Evolutionary conservation across 2,888 invertebrate genomes (phyloP), one percentile per base, ranked within the genome.

Genomic region (Oeneis ivallda): DNA sequence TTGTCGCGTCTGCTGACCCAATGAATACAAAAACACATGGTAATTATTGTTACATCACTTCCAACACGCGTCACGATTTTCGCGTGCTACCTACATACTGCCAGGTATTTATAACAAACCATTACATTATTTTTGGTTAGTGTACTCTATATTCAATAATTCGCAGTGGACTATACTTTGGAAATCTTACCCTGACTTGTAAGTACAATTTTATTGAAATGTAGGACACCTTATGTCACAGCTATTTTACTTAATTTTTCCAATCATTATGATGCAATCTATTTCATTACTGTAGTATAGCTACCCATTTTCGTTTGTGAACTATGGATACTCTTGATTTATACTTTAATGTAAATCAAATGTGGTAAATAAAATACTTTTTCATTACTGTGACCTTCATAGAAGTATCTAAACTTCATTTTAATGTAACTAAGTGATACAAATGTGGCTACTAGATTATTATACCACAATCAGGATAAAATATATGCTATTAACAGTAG

Each of bases 1-100:
- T 92, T 92, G 90, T 91, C 85, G 85, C 87, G 81, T 71, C 83
- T 82, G 84, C 84, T 88, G 86, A 87, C 86, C 88, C 80, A 84
- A 84, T 87, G 85, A 88, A 88, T 80, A 88, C 87, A 87, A 88
- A 83, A 87, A 87, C 89, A 89, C 87, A 87, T 88, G 87, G 82
- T 82, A 79, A 82, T 82, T 79, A 78, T 78, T 81, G 84, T 89
- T 90, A 90, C 89, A 90, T 90, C 90, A 90, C 80, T 82, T 75
- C 76, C 77, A 80, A 77, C 79, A 80, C 81, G 81, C 79, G 74
- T 70, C 72, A 70, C 64, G 72, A 73, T 74, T 74, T 74, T 76
- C 71, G 71, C 71, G 68, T 72, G 68, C 70, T 71, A 72, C 73
- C 70, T 50, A 19, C 49, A 11, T 50, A 58, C 57, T 69, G 65